Percentiles rank a stretch among this genome's conserved stretches.
These are phyloP conservation scores for Bellardia pandia DNA, from an alignment of 2,888 invertebrate species.

Conservation along the genomic window DNA sequence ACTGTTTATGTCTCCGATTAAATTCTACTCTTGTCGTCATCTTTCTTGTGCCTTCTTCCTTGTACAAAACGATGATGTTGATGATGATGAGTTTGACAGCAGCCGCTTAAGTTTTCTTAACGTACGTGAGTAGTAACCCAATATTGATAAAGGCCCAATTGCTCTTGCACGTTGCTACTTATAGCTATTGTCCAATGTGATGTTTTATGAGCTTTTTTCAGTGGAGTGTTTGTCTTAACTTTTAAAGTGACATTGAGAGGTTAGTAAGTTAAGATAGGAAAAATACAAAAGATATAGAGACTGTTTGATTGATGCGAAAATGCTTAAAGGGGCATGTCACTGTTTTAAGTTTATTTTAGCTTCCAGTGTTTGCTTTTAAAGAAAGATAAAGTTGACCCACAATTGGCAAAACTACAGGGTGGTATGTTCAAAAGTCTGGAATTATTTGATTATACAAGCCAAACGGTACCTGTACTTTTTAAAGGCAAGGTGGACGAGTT, in stretches of 20 bases:
- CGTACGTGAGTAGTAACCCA: conserved; percentile 60
- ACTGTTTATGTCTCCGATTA: conserved; percentile 22
- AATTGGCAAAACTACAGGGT: too few relatives aligned
- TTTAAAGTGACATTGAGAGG: conserved; percentile 48
- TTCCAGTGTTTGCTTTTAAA: too few relatives aligned
- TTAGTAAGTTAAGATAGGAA: not conserved
- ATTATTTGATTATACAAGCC: too few relatives aligned
- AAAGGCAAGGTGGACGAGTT: too few relatives aligned
- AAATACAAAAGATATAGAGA: not conserved
- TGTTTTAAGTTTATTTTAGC: not conserved
- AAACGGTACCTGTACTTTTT: too few relatives aligned
- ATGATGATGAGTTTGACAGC: conserved; percentile 54
- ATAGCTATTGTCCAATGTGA: conserved; percentile 24
- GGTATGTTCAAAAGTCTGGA: too few relatives aligned
- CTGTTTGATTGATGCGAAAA: not conserved
- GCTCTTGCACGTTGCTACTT: conserved; percentile 3
- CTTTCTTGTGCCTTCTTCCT: not conserved
- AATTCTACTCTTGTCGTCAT: not conserved
- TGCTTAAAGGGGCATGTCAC: not conserved
- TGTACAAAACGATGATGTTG: not conserved
- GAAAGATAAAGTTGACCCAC: too few relatives aligned
- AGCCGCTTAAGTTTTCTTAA: conserved; percentile 54
- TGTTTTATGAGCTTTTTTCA: conserved; percentile 35
- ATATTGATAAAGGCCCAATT: conserved; percentile 25
- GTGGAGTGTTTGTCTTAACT: conserved; percentile 30